phyloP scores from a whole-genome alignment of 1,140 invertebrate genomes.

The Apis mellifera region Amel_HAv3.1 CM009933.2:13137001-13137500 shows the following conservation, averaged over 20 bases:
- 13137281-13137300: no score
- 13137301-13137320: no score
- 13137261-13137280: no score
- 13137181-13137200: neutral
- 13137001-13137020: slow-evolving; percentile 18
- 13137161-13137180: neutral
- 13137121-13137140: slow-evolving; percentile 39
- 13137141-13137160: neutral
- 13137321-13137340: no score
- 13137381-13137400: neutral
- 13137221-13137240: neutral
- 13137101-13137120: slow-evolving; percentile 53
- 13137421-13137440: neutral
- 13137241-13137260: no score
- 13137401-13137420: neutral
- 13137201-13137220: neutral
- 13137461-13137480: neutral
- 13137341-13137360: no score
- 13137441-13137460: slow-evolving; percentile 4
- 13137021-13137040: slow-evolving; percentile 55
- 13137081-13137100: slow-evolving; percentile 34
- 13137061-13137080: slow-evolving; percentile 43
- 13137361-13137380: neutral
- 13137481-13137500: slow-evolving; percentile 50
- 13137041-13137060: slow-evolving; percentile 37